Base-by-base conservation (phyloP, 2,113 vertebrate species). In the Halcyon senegalensis region DNA sequence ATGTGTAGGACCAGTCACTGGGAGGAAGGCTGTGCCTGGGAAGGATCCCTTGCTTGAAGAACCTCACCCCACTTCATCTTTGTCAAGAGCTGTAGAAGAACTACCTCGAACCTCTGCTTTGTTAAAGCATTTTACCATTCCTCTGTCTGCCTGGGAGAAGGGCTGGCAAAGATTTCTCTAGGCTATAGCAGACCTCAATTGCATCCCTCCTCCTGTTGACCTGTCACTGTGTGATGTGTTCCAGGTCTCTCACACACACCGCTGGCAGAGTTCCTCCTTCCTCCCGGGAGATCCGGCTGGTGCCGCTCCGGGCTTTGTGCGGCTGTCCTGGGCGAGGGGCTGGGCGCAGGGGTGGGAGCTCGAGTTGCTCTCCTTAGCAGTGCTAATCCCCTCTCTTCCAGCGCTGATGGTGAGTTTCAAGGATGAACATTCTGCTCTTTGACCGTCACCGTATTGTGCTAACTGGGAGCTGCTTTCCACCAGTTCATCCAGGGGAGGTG, bases 281-380 rank as follows among this genome's bases (percentile, higher is more conserved):
- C 35, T 24, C 62, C 12, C 16, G 9, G 64, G 51, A 55, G 46
- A 37, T 60, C 58, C 0, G 1, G n/a, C 24, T 0, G 2, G 9
- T 10, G 39, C 21, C 18, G 43, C 3, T 0, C 7, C 28, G 51
- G 81, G 18, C 35, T 58, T 64, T 37, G 9, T 33, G 31, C 21
- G 9, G 1, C 64, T 31, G 19, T 23, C 46, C 46, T 10, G 0
- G 1, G 33, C 21, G 46, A 0, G 1, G 33, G 28, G 53, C 35
- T 35, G 27, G 37, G n/a, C 0, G 1, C 44, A 50, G 58, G 25
- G 51, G 21, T 39, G 74, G 51, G 53, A 74, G 60, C 44, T 72
- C 17, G 10, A 6, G 0, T 9, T 59, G 39, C 30, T 78, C n/a
- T 59, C 3, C 0, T 79, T 16, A 79, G 85, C 53, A 48, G 53